Evolutionary conservation across 2,797 vertebrate genomes (phyloP).

Genomic region (Ptychobarbus kaznakovi): DNA sequence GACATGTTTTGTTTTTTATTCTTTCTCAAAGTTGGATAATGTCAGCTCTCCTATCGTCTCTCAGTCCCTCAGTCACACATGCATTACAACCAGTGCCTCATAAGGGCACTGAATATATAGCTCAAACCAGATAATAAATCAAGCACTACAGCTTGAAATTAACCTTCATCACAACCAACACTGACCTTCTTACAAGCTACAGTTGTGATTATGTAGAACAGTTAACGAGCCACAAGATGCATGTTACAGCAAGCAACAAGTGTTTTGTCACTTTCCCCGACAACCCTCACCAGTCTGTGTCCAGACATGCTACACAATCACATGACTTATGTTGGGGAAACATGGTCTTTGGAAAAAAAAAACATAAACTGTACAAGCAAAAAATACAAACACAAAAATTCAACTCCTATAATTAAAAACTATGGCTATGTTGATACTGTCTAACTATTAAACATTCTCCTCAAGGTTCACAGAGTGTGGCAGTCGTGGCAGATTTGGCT

Average conservation of each 20-base stretch:
- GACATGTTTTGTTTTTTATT: too few species aligned
- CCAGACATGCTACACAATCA: conserved; percentile 10
- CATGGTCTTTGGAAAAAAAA: conserved; percentile 3
- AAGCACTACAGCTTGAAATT: neutral
- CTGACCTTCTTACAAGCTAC: neutral
- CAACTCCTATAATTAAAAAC: conserved; percentile 17
- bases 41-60: too few species aligned
- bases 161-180: neutral
- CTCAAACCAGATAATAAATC: conserved; percentile 3
- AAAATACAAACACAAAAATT: conserved; percentile 11
- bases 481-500: neutral
- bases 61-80: too few species aligned
- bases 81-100: neutral
- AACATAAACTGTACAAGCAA: neutral
- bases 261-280: conserved; percentile 22
- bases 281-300: conserved; percentile 2
- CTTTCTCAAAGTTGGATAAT: too few species aligned
- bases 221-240: neutral
- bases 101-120: neutral
- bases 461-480: conserved; percentile 13
- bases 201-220: neutral
- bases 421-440: neutral
- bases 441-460: neutral
- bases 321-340: conserved; percentile 14
- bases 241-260: neutral